These are phyloP conservation scores for Eristalis arbustorum DNA, from an alignment of 2,888 invertebrate genomes.

Conservation along the genomic window DNA sequence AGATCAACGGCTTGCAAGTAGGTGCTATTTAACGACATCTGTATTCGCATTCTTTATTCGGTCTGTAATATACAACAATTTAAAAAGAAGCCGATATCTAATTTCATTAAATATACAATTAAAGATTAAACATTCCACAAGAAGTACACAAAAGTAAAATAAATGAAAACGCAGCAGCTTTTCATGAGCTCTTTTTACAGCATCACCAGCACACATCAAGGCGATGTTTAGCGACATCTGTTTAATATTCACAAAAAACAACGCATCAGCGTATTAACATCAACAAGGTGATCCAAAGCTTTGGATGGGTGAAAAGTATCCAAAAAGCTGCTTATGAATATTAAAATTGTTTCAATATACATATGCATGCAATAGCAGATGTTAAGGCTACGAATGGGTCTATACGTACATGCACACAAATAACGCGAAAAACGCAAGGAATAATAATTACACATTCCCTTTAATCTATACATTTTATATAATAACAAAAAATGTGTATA, in stretches of 20 bases:
- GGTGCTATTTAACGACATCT: too few species aligned
- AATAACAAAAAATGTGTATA: background rate
- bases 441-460: background rate
- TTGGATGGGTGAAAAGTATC: background rate
- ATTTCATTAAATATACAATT: too few species aligned
- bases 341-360: background rate
- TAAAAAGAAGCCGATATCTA: too few species aligned
- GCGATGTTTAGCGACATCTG: background rate
- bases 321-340: background rate
- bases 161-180: too few species aligned
- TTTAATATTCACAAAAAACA: background rate
- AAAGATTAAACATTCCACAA: too few species aligned
- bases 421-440: background rate
- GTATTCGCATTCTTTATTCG: too few species aligned
- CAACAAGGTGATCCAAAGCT: background rate
- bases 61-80: too few species aligned
- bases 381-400: background rate
- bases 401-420: background rate
- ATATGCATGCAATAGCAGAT: background rate
- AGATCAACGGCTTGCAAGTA: too few species aligned
- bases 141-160: too few species aligned
- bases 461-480: background rate
- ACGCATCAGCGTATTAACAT: background rate
- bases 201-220: background rate
- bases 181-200: background rate